phyloP scores from a whole-genome alignment of 1,140 invertebrate genomes.

The Aphaenogaster floridana region DNA sequence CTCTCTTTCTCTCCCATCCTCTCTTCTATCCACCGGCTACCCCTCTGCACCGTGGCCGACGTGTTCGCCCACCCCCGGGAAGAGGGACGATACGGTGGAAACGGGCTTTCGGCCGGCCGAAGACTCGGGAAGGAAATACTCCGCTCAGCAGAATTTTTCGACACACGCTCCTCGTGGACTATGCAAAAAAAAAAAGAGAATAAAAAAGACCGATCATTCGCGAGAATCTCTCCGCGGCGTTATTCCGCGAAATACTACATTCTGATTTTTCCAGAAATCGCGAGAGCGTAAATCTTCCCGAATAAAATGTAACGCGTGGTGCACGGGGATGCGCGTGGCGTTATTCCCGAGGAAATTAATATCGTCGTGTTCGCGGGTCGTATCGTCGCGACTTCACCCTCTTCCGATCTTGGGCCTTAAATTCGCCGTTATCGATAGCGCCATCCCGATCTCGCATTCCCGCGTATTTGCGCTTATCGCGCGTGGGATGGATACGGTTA shows the following conservation, averaged over 20 bases:
- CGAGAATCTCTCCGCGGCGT: not conserved
- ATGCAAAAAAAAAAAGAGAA: slow-evolving; percentile 21
- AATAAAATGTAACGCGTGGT: not conserved
- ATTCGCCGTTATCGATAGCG: not conserved
- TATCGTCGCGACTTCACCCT: not conserved
- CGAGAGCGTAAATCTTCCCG: not conserved
- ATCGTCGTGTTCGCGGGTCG: not conserved
- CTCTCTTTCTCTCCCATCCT: slow-evolving; percentile 15
- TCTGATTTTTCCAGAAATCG: not conserved
- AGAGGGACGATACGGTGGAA: slow-evolving; percentile 61
- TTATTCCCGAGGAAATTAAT: not conserved
- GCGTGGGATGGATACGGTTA: slow-evolving; percentile 36
- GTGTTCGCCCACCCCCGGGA: slow-evolving; percentile 47
- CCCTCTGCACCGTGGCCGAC: slow-evolving; percentile 66
- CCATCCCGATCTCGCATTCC: not conserved
- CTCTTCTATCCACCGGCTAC: slow-evolving; percentile 45
- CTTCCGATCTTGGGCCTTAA: not conserved
- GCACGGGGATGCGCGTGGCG: not conserved
- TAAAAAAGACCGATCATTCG: not conserved
- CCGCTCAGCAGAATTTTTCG: slow-evolving; percentile 75
- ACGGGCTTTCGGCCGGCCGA: slow-evolving; percentile 53
- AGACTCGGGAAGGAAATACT: slow-evolving; percentile 73
- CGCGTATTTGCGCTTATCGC: slow-evolving; percentile 7
- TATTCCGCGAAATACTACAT: not conserved
- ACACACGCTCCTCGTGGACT: slow-evolving; percentile 19